A percentile compares a stretch with the other conserved stretches of the same genome.
Evolutionary conservation across 2,797 vertebrate genomes (phyloP).

Genomic region (Muraenolepis orangiensis): DNA sequence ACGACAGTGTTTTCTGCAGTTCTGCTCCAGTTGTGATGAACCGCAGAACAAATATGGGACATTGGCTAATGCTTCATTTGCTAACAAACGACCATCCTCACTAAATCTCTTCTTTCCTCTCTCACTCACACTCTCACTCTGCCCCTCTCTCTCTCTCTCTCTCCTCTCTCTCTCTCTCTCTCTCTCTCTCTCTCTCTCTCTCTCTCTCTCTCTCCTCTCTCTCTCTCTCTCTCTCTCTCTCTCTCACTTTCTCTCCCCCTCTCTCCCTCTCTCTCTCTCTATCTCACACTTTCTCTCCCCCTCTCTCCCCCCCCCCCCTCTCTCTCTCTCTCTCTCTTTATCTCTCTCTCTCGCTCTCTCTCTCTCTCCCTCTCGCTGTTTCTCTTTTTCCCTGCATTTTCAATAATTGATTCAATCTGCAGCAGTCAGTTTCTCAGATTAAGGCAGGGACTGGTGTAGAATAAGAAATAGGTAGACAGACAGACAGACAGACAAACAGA

Average conservation of each 20-base stretch:
- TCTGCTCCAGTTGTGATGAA: constrained; percentile 21
- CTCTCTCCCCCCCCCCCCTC: too few relatives aligned
- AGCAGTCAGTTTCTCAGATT: constrained; percentile 59
- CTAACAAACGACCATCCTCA: constrained; percentile 50
- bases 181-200: too few relatives aligned
- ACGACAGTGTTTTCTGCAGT: constrained; percentile 25
- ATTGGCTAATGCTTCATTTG: constrained; percentile 48
- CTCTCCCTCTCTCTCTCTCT: neutral
- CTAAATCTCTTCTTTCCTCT: constrained; percentile 35
- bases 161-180: too few relatives aligned
- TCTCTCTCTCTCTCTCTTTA: too few relatives aligned
- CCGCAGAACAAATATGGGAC: constrained; percentile 48
- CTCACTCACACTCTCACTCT: neutral
- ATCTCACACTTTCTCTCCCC: too few relatives aligned
- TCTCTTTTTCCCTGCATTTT: constrained; percentile 46
- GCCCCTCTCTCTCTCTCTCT: neutral
- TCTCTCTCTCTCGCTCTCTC: constrained; percentile 1
- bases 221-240: constrained; percentile 14
- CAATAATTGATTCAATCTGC: constrained; percentile 74
- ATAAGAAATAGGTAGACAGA: constrained; percentile 25
- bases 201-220: neutral
- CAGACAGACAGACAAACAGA: constrained; percentile 38
- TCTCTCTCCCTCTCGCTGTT: constrained; percentile 19
- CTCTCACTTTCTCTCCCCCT: constrained; percentile 24
- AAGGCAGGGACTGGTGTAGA: constrained; percentile 33